Evolutionary conservation across 2,797 vertebrate species (phyloP).

Genomic region (Sebastes diaconus): DNA sequence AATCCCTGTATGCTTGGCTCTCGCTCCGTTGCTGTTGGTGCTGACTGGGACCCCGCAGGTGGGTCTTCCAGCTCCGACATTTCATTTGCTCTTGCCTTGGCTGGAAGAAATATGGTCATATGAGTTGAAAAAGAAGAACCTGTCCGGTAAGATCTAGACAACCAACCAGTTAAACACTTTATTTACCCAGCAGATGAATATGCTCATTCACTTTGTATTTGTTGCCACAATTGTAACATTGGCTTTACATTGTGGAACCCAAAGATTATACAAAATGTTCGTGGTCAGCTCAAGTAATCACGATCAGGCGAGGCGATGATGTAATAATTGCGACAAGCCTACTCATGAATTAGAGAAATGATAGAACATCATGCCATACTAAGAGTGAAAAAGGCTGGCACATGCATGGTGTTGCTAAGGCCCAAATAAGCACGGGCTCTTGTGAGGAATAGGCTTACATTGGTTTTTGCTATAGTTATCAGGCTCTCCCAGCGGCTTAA

Average conservation of each 20-base stretch:
- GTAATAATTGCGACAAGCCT: not conserved
- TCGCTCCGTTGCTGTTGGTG: no score
- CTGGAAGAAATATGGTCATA: no score
- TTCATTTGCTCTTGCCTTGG: no score
- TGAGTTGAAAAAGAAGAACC: no score
- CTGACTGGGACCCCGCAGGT: no score
- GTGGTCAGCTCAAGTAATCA: not conserved
- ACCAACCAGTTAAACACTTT: not conserved
- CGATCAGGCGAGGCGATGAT: not conserved
- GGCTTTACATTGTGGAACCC: not conserved
- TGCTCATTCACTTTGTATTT: no score
- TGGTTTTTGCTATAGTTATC: slow-evolving; percentile 26
- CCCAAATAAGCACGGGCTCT: slow-evolving; percentile 1
- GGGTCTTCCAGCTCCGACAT: no score
- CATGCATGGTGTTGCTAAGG: not conserved
- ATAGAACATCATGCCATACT: slow-evolving; percentile 17
- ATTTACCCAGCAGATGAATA: not conserved
- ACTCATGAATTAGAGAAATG: slow-evolving; percentile 47
- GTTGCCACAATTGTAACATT: not conserved
- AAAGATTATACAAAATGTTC: not conserved
- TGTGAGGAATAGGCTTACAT: slow-evolving; percentile 13
- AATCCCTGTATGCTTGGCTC: no score
- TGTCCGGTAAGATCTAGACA: no score
- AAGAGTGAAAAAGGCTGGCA: slow-evolving; percentile 4
- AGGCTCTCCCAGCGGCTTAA: slow-evolving; percentile 15